Evolutionary conservation across 2,113 vertebrate genomes (phyloP).

Genomic region (Taurulus bubalis): DNA sequence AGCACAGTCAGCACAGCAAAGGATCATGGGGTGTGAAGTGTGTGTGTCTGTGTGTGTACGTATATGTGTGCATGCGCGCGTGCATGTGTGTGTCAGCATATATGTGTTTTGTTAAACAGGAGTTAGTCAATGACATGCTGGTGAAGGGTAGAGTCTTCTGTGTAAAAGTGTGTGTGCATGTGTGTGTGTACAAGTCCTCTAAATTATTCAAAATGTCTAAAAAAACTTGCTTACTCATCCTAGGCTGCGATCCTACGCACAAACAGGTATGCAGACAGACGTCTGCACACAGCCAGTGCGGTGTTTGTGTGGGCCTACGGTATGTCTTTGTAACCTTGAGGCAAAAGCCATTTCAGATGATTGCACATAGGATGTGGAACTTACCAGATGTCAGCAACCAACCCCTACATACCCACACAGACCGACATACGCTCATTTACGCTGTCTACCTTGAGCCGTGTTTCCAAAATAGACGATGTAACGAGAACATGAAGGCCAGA

Average conservation of each 20-base stretch:
- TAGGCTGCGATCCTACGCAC: slow-evolving; percentile 65
- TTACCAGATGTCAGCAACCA: slow-evolving; percentile 75
- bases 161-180: slow-evolving; percentile 28
- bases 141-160: slow-evolving; percentile 59
- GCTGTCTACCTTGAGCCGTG: slow-evolving; percentile 37
- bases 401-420: slow-evolving; percentile 59
- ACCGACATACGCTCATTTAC: slow-evolving; percentile 57
- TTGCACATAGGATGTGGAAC: slow-evolving; percentile 62
- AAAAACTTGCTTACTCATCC: slow-evolving; percentile 57
- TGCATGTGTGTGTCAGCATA: slow-evolving; percentile 81
- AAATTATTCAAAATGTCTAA: slow-evolving; percentile 41
- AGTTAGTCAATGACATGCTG: slow-evolving; percentile 86
- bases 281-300: slow-evolving; percentile 43
- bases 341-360: slow-evolving; percentile 55
- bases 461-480: slow-evolving; percentile 13
- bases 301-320: slow-evolving; percentile 19
- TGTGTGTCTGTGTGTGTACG: slow-evolving; percentile 59
- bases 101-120: slow-evolving; percentile 88
- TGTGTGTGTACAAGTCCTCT: slow-evolving; percentile 33
- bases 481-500: slow-evolving; percentile 30
- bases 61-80: slow-evolving; percentile 79
- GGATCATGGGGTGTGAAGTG: slow-evolving; percentile 89
- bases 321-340: slow-evolving; percentile 52
- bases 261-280: slow-evolving; percentile 59
- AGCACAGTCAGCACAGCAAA: slow-evolving; percentile 99